Evolutionary conservation across 2,113 vertebrate genomes (phyloP), one percentile per base, ranked within the genome.

Genomic region (Corvus cornix): DNA sequence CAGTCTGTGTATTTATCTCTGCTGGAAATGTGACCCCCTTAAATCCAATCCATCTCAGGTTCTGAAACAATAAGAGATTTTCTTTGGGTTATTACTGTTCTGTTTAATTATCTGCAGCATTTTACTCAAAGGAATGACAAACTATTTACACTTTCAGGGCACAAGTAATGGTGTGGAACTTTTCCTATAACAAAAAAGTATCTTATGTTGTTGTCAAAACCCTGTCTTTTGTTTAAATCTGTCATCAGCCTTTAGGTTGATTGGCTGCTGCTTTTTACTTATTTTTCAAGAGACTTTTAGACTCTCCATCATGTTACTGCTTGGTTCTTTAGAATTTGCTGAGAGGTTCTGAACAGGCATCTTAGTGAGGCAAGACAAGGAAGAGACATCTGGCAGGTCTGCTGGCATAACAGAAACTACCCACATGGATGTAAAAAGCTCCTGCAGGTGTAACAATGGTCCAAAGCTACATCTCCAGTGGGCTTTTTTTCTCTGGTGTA

Each of bases 71-170:
- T 43, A 52, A 63, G 17, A 76, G 16, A 75, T 66, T 91, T 51
- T 68, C 52, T 74, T 67, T 53, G n/a, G 26, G 39, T 44, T 70
- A 43, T 41, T 94, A 67, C 31, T 81, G 13, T 49, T 91, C 43
- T 75, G 17, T 76, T 90, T 78, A 68, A 79, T 72, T 84, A 84
- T 75, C 64, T 82, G 26, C 74, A 95, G 52, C 27, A 41, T 48
- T 91, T 89, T 69, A 24, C 35, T 83, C 33, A 41, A 59, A 83
- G 58, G 43, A 85, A 86, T 73, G n/a, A 41, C 20, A 91, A 83
- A 90, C 58, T 11, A 46, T 80, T 67, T 72, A 64, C 33, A 41
- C 7, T 84, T 89, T 37, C 16, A 60, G 58, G 37, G 17, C 49
- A 59, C 13, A 81, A 68, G 33, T 46, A 56, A 55, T 37, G 44